Conservation (phyloP, 2,797 vertebrate genomes). For the Helicolenus hilgendorfi region DNA sequence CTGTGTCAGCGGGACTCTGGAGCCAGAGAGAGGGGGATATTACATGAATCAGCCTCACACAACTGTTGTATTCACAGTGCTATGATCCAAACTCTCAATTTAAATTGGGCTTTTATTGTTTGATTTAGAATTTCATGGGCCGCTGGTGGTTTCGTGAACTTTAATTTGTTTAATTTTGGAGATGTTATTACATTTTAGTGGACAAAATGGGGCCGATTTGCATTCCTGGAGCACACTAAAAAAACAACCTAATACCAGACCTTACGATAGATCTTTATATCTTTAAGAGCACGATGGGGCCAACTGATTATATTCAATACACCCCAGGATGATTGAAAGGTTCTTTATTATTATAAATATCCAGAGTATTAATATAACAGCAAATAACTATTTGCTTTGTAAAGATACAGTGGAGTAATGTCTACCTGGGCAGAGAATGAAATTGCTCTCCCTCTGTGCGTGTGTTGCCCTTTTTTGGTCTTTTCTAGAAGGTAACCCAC, state of each 20-base stretch:
- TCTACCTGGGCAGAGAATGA: neutral
- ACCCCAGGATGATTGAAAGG: neutral
- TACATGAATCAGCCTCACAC: constrained; percentile 76
- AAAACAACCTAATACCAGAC: neutral
- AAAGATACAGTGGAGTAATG: neutral
- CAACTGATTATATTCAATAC: neutral
- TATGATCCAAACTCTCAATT: constrained; percentile 50
- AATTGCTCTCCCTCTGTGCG: neutral
- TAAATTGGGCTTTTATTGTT: constrained; percentile 59
- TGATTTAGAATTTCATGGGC: constrained; percentile 39
- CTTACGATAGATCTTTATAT: neutral
- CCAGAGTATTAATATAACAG: neutral
- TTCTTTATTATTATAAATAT: neutral
- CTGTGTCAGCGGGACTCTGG: constrained; percentile 85
- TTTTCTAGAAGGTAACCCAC: no score
- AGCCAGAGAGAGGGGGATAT: constrained; percentile 57
- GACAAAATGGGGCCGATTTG: constrained; percentile 28
- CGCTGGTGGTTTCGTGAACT: constrained; percentile 18
- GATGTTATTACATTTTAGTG: constrained; percentile 28
- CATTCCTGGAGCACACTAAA: neutral
- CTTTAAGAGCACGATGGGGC: neutral
- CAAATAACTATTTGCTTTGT: neutral
- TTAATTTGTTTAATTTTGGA: constrained; percentile 36
- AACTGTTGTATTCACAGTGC: constrained; percentile 58
- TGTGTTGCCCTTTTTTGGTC: no score